These are phyloP conservation scores for Ellobius talpinus DNA, from an alignment of 2,113 vertebrate genomes.

Conservation along the genomic window DNA sequence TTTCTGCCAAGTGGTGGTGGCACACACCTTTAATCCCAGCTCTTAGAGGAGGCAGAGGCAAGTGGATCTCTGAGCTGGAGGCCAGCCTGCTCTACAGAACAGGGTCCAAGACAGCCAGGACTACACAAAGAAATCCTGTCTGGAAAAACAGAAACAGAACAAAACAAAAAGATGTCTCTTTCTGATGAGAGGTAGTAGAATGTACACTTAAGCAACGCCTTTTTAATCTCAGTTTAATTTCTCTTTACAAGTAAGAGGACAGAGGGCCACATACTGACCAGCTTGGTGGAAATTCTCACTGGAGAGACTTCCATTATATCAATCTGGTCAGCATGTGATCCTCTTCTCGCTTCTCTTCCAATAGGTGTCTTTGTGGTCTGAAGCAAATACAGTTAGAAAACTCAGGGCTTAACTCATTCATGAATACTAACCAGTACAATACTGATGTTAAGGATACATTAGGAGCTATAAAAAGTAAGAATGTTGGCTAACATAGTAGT, in stretches of 20 bases:
- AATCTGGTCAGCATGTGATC: neutral
- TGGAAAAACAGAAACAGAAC: neutral
- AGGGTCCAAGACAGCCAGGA: neutral
- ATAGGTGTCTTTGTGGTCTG: neutral
- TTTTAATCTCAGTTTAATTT: constrained; percentile 24
- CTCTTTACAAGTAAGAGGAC: constrained; percentile 14
- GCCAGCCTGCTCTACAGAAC: neutral
- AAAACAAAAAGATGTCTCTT: neutral
- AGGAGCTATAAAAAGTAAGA: constrained; percentile 48
- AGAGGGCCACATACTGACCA: neutral
- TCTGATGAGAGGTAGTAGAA: constrained; percentile 36
- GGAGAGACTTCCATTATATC: neutral
- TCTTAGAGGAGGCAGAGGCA: neutral
- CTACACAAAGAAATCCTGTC: neutral
- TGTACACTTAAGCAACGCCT: neutral
- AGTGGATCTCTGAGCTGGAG: neutral
- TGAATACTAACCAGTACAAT: constrained; percentile 15
- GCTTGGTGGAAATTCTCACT: neutral
- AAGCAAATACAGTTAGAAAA: constrained; percentile 17
- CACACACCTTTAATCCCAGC: neutral
- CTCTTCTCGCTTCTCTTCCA: neutral
- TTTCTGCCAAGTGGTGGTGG: neutral
- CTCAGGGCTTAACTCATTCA: neutral
- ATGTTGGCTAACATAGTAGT: constrained; percentile 48
- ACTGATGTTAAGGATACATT: constrained; percentile 16